These are phyloP conservation scores for Epirrita christyi DNA, from an alignment of 2,888 invertebrate species.

Conservation along the genomic window DNA sequence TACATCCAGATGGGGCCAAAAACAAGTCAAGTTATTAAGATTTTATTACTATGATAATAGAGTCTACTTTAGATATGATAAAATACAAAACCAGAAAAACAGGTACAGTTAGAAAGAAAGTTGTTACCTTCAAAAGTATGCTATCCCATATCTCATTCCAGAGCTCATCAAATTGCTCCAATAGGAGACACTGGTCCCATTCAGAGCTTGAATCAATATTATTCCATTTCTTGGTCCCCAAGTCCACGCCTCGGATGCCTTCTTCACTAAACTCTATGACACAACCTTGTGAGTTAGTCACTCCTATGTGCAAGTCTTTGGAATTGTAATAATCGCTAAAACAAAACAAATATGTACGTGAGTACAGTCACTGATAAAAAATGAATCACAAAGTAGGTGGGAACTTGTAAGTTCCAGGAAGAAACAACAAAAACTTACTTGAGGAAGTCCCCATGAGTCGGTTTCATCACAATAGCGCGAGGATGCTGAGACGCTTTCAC, in stretches of 20 bases:
- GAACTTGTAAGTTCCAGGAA: not conserved
- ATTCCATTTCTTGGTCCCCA: slow-evolving; percentile 87
- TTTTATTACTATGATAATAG: not conserved
- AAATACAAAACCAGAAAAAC: slow-evolving; percentile 14
- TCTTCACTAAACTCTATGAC: slow-evolving; percentile 94
- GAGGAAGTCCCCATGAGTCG: slow-evolving; percentile 94
- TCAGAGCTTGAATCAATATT: slow-evolving; percentile 81
- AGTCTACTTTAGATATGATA: not conserved
- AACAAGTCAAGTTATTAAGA: too few species aligned
- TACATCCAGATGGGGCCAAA: not conserved
- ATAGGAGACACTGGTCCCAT: slow-evolving; percentile 89
- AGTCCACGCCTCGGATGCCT: slow-evolving; percentile 86
- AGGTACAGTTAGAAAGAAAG: slow-evolving; percentile 9
- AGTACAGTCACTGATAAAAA: slow-evolving; percentile 24
- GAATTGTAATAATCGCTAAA: slow-evolving; percentile 92
- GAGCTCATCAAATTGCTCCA: slow-evolving; percentile 88
- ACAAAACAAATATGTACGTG: slow-evolving; percentile 27
- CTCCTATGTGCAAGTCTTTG: slow-evolving; percentile 95
- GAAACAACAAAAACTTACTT: slow-evolving; percentile 84
- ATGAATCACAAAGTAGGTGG: slow-evolving; percentile 28
- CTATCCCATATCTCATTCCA: slow-evolving; percentile 93
- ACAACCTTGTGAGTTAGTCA: slow-evolving; percentile 91
- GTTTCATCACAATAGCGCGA: slow-evolving; percentile 93
- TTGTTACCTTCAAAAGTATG: slow-evolving; percentile 84
- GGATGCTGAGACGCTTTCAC: slow-evolving; percentile 91